Evolutionary conservation across 2,113 vertebrate species (phyloP).

Genomic region (Anguilla rostrata): DNA sequence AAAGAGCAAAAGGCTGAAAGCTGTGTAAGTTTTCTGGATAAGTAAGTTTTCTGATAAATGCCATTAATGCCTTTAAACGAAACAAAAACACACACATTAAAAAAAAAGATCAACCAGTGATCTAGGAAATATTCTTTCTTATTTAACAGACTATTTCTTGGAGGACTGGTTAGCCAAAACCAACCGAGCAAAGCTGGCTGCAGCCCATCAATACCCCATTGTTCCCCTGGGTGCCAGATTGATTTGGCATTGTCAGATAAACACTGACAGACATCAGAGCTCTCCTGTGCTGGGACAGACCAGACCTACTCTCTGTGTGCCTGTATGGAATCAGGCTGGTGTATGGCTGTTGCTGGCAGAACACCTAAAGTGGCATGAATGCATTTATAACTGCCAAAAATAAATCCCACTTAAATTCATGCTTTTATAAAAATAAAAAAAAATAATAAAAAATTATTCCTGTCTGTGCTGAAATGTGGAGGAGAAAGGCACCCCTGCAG

Average conservation of each 20-base stretch:
- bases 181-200: background rate
- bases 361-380: background rate
- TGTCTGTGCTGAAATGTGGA: background rate
- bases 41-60: no score
- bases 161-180: background rate
- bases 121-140: background rate
- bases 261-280: background rate
- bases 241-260: background rate
- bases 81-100: background rate
- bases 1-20: no score
- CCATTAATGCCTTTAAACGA: no score
- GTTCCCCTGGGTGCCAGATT: background rate
- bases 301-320: background rate
- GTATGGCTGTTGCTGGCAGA: background rate
- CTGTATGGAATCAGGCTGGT: background rate
- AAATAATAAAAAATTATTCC: background rate
- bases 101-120: background rate
- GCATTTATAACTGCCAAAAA: background rate
- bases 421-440: background rate
- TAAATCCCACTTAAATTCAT: background rate
- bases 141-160: background rate
- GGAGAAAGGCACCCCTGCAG: background rate
- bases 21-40: no score
- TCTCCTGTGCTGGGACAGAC: background rate
- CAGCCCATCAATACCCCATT: background rate